Conservation (phyloP, 2,888 invertebrate genomes). For the Oligia latruncula region DNA sequence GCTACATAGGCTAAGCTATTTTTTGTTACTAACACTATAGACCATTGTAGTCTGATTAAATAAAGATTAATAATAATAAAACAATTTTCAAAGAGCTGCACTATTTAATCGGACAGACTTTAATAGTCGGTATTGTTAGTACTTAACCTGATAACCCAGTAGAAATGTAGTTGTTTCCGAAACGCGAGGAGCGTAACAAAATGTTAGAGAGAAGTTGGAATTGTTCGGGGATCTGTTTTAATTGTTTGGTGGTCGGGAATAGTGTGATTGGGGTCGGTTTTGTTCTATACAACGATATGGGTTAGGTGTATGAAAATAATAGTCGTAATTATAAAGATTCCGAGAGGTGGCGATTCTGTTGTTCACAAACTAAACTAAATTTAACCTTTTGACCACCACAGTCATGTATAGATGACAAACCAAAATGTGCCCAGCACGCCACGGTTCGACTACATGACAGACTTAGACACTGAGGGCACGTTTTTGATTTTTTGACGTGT, state of each 20-base stretch:
- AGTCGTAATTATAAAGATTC: neutral
- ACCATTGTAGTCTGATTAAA: too few species aligned
- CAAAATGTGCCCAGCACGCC: too few species aligned
- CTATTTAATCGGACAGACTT: neutral
- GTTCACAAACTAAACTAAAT: too few species aligned
- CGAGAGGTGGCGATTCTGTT: too few species aligned
- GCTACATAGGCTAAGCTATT: too few species aligned
- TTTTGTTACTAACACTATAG: too few species aligned
- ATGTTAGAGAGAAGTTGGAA: slow-evolving; percentile 50
- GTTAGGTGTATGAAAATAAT: neutral
- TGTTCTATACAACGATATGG: neutral
- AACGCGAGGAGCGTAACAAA: slow-evolving; percentile 44
- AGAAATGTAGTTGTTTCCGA: slow-evolving; percentile 27
- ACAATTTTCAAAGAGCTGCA: neutral
- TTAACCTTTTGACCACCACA: too few species aligned
- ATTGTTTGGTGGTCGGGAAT: slow-evolving; percentile 48
- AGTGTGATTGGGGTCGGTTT: slow-evolving; percentile 37
- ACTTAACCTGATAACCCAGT: slow-evolving; percentile 31
- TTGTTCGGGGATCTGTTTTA: slow-evolving; percentile 52
- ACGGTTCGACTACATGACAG: too few species aligned
- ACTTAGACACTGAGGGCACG: too few species aligned
- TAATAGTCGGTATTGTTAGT: slow-evolving; percentile 31
- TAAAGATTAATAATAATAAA: neutral
- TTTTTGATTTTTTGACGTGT: too few species aligned
- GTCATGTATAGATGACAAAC: too few species aligned